Evolutionary conservation across 2,888 invertebrate species (phyloP), one percentile per base, ranked within the genome.

Genomic region (Quadroppia sp.): DNA sequence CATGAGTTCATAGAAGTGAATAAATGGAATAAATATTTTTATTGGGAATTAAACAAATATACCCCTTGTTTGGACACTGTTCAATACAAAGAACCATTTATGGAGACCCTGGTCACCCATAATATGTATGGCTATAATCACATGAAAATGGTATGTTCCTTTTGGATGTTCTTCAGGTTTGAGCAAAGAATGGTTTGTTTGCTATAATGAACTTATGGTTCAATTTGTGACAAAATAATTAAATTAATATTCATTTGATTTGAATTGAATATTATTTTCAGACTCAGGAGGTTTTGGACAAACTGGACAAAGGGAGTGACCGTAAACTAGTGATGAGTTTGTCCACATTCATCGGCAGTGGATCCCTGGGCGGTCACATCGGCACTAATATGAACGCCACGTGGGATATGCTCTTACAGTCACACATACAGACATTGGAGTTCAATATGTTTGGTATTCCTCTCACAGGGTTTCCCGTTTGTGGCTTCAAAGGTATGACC

Each of bases 401-500:
- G 0, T 89, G 89, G 89, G 80, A 82, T 0, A 85, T 84, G 77
- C 82, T 89, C 25, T 84, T 83, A 72, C 82, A 79, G 70, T 85
- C 86, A 78, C 82, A 88, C 0, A 81, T 83, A 9, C 83, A 83
- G 75, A 84, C 84, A 1, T 82, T 88, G 64, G 82, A 83, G 71
- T 84, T 83, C 79, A 83, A 82, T 75, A 76, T 84, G 73, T 84
- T 83, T 78, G 84, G 84, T 17, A 82, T 84, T 75, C 83, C 84
- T 11, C 82, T 83, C 80, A 81, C 82, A 64, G 83, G 83, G 30
- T 88, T 91, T 0, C 92, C 92, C 81, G 92, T 92, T 77, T 92
- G 92, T 83, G 92, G 92, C 0, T 92, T 92, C 82, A 64, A 23
- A 20, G 88, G 87, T 0, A 88, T 92, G 82, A 28, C 25, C 13